Evolutionary conservation across 2,797 vertebrate species (phyloP).

Genomic region (Morus bassanus): DNA sequence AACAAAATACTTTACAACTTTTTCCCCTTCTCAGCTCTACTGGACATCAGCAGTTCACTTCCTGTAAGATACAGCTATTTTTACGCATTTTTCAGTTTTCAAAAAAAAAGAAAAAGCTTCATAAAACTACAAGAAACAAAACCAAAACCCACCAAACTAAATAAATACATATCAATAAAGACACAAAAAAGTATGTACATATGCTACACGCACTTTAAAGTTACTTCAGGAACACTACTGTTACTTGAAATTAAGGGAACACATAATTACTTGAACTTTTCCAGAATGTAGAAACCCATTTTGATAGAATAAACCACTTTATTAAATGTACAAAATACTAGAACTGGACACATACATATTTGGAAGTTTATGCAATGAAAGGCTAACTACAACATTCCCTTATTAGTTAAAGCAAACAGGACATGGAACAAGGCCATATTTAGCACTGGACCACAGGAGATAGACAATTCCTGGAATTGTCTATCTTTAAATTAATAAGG

Average conservation of each 20-base stretch:
- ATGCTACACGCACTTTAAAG: neutral
- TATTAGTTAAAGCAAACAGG: neutral
- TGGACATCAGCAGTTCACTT: neutral
- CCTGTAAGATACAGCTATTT: neutral
- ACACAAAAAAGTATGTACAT: neutral
- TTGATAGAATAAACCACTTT: neutral
- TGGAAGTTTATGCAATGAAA: neutral
- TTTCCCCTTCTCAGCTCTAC: neutral
- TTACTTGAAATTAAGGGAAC: neutral
- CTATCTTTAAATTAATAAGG: neutral
- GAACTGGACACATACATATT: neutral
- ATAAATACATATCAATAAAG: neutral
- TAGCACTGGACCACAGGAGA: neutral
- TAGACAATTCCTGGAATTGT: neutral
- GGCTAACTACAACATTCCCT: neutral
- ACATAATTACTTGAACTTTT: neutral
- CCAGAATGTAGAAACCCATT: neutral
- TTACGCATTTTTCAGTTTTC: neutral
- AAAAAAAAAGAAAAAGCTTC: neutral
- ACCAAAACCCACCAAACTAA: neutral
- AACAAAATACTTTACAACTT: neutral
- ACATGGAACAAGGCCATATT: neutral
- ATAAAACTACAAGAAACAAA: neutral
- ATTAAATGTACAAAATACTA: neutral
- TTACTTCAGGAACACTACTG: neutral